These are phyloP conservation scores for Rhamnusium bicolor DNA, from an alignment of 2,888 invertebrate genomes.

Conservation along the genomic window DNA sequence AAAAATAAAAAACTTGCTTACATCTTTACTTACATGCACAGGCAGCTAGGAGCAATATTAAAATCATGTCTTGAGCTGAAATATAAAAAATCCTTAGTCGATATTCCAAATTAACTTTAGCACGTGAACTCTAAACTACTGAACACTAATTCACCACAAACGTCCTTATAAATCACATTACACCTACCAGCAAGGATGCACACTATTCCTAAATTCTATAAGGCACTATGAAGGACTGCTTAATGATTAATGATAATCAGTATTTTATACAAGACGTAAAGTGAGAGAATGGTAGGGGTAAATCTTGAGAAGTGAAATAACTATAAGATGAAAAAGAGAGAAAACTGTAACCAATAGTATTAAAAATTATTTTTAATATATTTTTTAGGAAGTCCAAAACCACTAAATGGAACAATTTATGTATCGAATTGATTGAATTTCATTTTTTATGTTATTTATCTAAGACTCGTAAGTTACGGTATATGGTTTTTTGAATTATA, in stretches of 20 bases:
- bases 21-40: constrained; percentile 53
- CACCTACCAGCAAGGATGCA: constrained; percentile 59
- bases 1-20: no score
- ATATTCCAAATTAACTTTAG: constrained; percentile 17
- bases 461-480: constrained; percentile 51
- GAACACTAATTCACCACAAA: constrained; percentile 38
- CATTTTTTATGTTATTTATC: constrained; percentile 54
- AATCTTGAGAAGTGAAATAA: constrained; percentile 48
- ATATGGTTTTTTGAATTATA: constrained; percentile 51
- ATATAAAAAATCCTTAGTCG: constrained; percentile 47
- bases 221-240: constrained; percentile 54
- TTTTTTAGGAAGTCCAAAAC: constrained; percentile 60
- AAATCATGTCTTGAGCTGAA: constrained; percentile 57
- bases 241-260: constrained; percentile 48
- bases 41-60: constrained; percentile 49
- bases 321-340: constrained; percentile 57
- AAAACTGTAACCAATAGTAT: constrained; percentile 58
- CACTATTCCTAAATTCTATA: constrained; percentile 50
- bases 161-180: constrained; percentile 31
- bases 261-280: constrained; percentile 56
- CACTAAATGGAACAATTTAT: constrained; percentile 61
- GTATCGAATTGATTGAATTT: constrained; percentile 63
- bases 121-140: constrained; percentile 42
- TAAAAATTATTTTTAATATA: constrained; percentile 58
- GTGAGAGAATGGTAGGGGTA: constrained; percentile 33